Evolutionary conservation across 2,113 vertebrate species (phyloP), one percentile per base, ranked within the genome.

Genomic region (Philantomba maxwellii): DNA sequence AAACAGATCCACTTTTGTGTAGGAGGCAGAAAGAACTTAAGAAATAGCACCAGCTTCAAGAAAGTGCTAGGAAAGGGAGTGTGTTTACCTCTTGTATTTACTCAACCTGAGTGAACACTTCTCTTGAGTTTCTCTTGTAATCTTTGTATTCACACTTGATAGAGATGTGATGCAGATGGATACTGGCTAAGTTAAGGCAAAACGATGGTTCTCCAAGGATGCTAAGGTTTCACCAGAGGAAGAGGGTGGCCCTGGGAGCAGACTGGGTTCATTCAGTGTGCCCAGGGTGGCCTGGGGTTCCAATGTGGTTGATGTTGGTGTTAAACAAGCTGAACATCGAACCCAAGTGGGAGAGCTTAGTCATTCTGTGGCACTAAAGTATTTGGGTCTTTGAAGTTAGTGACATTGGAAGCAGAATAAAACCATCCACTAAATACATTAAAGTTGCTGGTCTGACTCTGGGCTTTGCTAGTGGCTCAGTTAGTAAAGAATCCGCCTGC

Each of bases 331-430:
- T 81, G 45, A 36, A 36, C 49, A 64, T 80, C 16, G 57, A 89
- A 84, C 28, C 15, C 49, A 62, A n/a, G 26, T 23, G 12, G n/a
- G 39, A 83, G 11, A 84, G 55, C 77, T 47, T 49, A 87, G 82
- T 85, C 28, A 70, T 85, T 39, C 33, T 70, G 15, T 75, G 39
- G 25, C 43, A 91, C 43, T 84, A 33, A 53, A 84, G 1, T 70
- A 43, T 36, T 51, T 55, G 25, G 25, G 5, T 85, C 25, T 83
- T 57, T 83, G 33, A 95, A 85, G 51, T 83, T 92, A 77, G 84
- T 83, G 45, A 82, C 39, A 75, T 19, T 49, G 57, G 70, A 64
- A 94, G 8, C 39, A 97, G 95, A 93, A 91, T 58, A 53, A 80
- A 87, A 87, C 49, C 53, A 81, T 21, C 33, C 33, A 60, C n/a